Evolutionary conservation across 2,888 invertebrate species (phyloP).

Genomic region (Timandra comae): DNA sequence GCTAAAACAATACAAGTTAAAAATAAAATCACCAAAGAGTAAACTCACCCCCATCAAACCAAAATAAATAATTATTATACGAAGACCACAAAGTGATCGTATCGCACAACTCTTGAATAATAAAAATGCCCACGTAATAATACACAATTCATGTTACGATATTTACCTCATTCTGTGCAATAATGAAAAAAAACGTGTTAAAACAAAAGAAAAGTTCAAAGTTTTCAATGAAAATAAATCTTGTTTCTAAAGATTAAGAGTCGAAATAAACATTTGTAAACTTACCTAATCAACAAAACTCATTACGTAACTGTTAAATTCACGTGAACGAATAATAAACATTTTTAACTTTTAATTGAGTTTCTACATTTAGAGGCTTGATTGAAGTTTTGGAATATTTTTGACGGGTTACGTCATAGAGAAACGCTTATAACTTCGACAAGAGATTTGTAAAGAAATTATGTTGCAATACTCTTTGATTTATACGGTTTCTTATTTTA

Average conservation of each 20-base stretch:
- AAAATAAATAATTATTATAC: too few species aligned
- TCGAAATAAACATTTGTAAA: slow-evolving; percentile 35
- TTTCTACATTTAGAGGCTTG: slow-evolving; percentile 36
- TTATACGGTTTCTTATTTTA: background rate
- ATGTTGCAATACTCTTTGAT: background rate
- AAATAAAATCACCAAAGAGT: too few species aligned
- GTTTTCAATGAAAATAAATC: too few species aligned
- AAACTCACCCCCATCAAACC: too few species aligned
- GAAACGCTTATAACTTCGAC: background rate
- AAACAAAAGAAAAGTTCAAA: too few species aligned
- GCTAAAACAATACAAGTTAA: too few species aligned
- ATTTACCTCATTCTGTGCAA: too few species aligned
- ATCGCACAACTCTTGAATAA: too few species aligned
- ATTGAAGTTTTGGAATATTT: slow-evolving; percentile 31
- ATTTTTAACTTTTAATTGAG: slow-evolving; percentile 43
- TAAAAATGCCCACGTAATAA: too few species aligned
- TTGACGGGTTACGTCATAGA: slow-evolving; percentile 21
- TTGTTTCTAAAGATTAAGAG: slow-evolving; percentile 21
- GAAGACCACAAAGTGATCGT: too few species aligned
- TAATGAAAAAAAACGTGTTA: too few species aligned
- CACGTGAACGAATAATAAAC: slow-evolving; percentile 33
- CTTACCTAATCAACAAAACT: slow-evolving; percentile 30
- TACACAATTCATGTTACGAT: too few species aligned
- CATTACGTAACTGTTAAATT: slow-evolving; percentile 35
- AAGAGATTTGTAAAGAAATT: background rate